Conservation (phyloP, 2,797 vertebrate species). For the Helarctos malayanus region DNA sequence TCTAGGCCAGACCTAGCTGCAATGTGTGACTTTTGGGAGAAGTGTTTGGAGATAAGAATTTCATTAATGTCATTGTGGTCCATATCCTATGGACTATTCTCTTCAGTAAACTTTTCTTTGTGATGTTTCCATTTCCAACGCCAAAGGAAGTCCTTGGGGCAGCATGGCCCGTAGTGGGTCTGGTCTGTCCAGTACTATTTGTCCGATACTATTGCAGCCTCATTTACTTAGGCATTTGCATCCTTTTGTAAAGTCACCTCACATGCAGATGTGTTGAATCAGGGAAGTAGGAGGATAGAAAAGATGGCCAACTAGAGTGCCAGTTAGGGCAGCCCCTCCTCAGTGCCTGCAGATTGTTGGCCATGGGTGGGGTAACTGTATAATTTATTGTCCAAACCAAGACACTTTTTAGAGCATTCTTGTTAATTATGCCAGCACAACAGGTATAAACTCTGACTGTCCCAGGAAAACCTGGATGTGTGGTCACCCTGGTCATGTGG, state of each 20-base stretch:
- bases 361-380: background rate
- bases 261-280: background rate
- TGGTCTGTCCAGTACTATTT: background rate
- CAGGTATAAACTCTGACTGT: background rate
- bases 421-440: background rate
- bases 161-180: background rate
- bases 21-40: background rate
- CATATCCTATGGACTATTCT: background rate
- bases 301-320: background rate
- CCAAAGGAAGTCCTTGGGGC: background rate
- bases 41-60: background rate
- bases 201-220: too few species aligned
- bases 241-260: background rate
- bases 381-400: background rate
- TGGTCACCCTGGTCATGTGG: background rate
- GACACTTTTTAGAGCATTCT: background rate
- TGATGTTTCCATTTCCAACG: slow-evolving; percentile 21
- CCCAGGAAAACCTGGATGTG: background rate
- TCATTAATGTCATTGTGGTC: background rate
- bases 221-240: too few species aligned
- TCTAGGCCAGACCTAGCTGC: background rate
- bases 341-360: background rate
- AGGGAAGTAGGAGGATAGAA: background rate
- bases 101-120: background rate
- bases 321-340: background rate